Evolutionary conservation across 2,113 vertebrate genomes (phyloP).

Genomic region (cattle (Bos taurus)): ARS-UCD2.0 NC_037344.1:30077001-30077500

Average conservation of each 20-base stretch:
- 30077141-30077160: conserved; percentile 17
- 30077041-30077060: background rate
- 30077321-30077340: conserved; percentile 63
- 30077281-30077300: conserved; percentile 67
- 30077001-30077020: background rate
- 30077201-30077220: conserved; percentile 68
- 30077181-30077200: conserved; percentile 67
- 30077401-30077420: conserved; percentile 67
- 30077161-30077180: conserved; percentile 59
- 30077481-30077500: conserved; percentile 46
- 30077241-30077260: conserved; percentile 70
- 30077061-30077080: background rate
- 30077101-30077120: background rate
- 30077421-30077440: conserved; percentile 64
- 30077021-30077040: background rate
- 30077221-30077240: conserved; percentile 68
- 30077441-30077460: conserved; percentile 12
- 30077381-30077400: background rate
- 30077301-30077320: conserved; percentile 54
- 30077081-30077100: conserved; percentile 12
- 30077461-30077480: conserved; percentile 51
- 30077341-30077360: conserved; percentile 54
- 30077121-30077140: conserved; percentile 60
- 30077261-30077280: conserved; percentile 78
- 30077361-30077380: background rate